Conservation (phyloP, 2,797 vertebrate species). For the Orientallactaga sibirica region DNA sequence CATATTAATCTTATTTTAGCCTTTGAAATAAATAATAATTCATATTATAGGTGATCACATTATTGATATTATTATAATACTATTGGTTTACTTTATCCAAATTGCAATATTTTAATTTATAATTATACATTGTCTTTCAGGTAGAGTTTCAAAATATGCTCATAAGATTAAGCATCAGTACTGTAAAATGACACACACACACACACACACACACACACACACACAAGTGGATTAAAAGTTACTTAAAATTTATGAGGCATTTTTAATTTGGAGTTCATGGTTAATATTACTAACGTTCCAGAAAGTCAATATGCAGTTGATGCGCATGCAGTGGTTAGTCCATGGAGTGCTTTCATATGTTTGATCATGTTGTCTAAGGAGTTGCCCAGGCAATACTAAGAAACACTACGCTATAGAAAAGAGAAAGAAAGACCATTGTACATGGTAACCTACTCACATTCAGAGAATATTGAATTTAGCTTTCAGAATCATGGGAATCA, state of each 20-base stretch:
- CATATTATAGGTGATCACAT: not conserved
- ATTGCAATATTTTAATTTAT: constrained; percentile 2
- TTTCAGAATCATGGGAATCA: constrained; percentile 12
- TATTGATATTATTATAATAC: not conserved
- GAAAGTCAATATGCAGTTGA: constrained; percentile 2
- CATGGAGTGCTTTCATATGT: not conserved
- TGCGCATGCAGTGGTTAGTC: not conserved
- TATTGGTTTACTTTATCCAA: constrained; percentile 2
- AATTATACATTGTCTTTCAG: not conserved
- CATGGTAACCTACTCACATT: not conserved
- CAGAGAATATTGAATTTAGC: not conserved
- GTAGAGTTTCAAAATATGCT: not conserved
- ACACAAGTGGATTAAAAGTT: not conserved
- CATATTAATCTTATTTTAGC: not conserved
- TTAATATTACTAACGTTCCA: not conserved
- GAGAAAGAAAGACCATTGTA: not conserved
- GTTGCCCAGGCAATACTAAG: not conserved
- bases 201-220: not conserved
- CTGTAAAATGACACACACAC: not conserved
- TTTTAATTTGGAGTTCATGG: not conserved
- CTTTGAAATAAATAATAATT: not conserved
- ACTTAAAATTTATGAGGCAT: not conserved
- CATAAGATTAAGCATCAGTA: not conserved
- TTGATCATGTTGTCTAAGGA: not conserved
- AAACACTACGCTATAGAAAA: not conserved